These are phyloP conservation scores for Macaca fascicularis DNA, from an alignment of 2,113 vertebrate genomes.

Conservation along the genomic window DNA sequence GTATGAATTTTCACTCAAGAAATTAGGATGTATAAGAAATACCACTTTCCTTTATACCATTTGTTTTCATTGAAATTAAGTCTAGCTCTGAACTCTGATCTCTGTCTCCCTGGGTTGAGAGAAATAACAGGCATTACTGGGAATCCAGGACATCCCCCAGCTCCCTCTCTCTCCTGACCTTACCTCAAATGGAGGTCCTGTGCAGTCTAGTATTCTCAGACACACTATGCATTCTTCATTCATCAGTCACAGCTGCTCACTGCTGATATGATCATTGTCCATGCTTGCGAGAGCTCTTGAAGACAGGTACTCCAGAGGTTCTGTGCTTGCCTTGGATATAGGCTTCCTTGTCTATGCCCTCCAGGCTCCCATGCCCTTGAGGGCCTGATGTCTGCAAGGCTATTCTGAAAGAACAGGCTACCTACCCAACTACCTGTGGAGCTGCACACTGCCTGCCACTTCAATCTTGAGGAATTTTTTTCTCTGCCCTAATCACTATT, in stretches of 20 bases:
- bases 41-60: background rate
- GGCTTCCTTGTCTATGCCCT: background rate
- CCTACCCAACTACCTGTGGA: rapidly evolving
- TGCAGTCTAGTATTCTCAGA: background rate
- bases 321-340: background rate
- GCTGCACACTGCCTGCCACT: background rate
- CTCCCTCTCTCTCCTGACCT: no score
- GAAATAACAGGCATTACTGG: background rate
- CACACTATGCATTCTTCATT: background rate
- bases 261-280: background rate
- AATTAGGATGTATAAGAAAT: background rate
- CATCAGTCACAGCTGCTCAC: background rate
- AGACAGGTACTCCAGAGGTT: background rate
- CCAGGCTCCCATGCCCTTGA: background rate
- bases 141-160: background rate
- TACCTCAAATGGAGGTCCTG: background rate
- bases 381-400: background rate
- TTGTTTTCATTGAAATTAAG: background rate
- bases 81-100: background rate
- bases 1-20: background rate
- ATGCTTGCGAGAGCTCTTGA: background rate
- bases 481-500: background rate
- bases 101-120: background rate
- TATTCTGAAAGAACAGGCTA: background rate
- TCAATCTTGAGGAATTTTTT: background rate